A percentile compares a stretch with the other conserved stretches of the same genome.
Conservation (phyloP, 2,113 vertebrate genomes). For the Helogale parvula region DNA sequence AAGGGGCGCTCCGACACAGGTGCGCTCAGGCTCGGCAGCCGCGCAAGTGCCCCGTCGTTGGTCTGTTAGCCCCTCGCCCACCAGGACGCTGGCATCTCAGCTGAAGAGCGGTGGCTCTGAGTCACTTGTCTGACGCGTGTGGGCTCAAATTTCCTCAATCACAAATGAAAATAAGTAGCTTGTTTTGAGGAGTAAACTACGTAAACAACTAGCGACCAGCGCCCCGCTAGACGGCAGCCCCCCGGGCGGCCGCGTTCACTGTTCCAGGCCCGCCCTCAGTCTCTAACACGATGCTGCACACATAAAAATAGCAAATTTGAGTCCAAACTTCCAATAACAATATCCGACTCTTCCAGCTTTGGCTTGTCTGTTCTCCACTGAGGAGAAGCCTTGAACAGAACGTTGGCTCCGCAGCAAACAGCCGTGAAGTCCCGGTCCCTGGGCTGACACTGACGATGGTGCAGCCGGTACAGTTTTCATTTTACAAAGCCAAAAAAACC, state of each 20-base stretch:
- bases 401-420: no score
- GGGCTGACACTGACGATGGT: not conserved
- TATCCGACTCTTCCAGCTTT: not conserved
- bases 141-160: not conserved
- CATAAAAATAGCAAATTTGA: not conserved
- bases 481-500: not conserved
- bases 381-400: not conserved
- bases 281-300: not conserved
- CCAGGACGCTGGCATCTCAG: not conserved
- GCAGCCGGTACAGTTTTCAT: not conserved
- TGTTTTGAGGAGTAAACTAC: not conserved
- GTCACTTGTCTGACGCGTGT: not conserved
- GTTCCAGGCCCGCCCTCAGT: not conserved
- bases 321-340: not conserved
- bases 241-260: not conserved
- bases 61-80: no score
- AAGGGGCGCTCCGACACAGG: not conserved
- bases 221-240: rapidly evolving
- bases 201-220: not conserved
- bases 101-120: not conserved
- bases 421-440: no score
- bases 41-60: rapidly evolving
- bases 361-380: not conserved
- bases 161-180: not conserved
- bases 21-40: no score